These are phyloP conservation scores for Apodemus speciosus DNA, from an alignment of 2,113 vertebrate genomes.

Conservation along the genomic window DNA sequence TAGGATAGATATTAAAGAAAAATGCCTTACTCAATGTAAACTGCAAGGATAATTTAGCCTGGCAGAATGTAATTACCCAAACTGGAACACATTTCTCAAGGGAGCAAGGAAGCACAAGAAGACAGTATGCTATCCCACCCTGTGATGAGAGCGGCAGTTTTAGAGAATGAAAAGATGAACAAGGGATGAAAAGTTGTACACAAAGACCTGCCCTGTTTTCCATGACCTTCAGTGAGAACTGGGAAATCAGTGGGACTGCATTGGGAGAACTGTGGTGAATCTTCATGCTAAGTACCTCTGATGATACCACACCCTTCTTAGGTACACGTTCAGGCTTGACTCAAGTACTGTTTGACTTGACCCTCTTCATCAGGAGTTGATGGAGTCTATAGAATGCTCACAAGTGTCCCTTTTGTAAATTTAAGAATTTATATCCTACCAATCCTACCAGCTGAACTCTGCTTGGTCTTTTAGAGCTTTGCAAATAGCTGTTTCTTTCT, in stretches of 20 bases:
- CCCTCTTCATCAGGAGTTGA: too few relatives aligned
- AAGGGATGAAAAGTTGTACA: constrained; percentile 22
- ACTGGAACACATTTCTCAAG: constrained; percentile 72
- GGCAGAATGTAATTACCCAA: constrained; percentile 74
- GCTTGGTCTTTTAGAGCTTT: not conserved
- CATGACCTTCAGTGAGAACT: constrained; percentile 15
- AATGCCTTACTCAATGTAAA: constrained; percentile 70
- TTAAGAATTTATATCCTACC: not conserved
- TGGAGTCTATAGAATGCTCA: not conserved
- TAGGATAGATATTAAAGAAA: constrained; percentile 77
- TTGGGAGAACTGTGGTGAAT: not conserved
- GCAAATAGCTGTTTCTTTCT: not conserved
- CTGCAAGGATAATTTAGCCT: constrained; percentile 66
- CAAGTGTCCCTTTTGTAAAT: not conserved
- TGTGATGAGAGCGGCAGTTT: constrained; percentile 55
- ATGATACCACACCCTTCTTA: fast-evolving
- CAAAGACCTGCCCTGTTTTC: not conserved
- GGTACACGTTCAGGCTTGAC: not conserved
- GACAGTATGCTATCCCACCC: not conserved
- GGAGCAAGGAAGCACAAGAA: constrained; percentile 57
- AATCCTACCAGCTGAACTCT: not conserved
- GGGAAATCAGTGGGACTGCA: not conserved
- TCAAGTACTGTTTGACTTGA: not conserved
- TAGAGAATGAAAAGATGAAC: constrained; percentile 52
- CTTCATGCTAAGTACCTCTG: not conserved